Percentiles rank a stretch among this genome's conserved stretches.
Conservation (phyloP, 2,113 vertebrate species). For the Phasianus colchicus region DNA sequence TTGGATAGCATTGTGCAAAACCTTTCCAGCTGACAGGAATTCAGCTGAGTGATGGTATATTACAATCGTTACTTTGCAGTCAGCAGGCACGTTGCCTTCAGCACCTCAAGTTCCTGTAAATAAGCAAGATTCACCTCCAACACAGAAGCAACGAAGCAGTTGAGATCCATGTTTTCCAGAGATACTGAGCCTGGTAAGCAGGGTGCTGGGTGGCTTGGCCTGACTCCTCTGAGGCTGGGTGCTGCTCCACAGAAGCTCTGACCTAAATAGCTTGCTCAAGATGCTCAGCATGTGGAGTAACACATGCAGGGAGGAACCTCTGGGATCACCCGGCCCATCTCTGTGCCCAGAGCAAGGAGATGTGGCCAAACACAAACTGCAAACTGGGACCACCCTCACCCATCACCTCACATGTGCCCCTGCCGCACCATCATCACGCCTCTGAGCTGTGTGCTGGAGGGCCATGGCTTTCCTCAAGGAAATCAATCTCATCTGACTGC, state of each 20-base stretch:
- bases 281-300: neutral
- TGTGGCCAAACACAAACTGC: neutral
- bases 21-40: neutral
- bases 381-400: neutral
- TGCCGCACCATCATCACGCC: accelerated
- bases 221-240: neutral
- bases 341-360: neutral
- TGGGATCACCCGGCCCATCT: neutral
- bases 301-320: accelerated
- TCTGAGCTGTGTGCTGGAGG: neutral
- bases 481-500: neutral
- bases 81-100: neutral
- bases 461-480: neutral
- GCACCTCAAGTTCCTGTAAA: neutral
- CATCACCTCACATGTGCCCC: neutral
- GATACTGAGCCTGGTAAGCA: accelerated
- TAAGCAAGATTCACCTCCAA: neutral
- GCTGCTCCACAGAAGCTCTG: neutral
- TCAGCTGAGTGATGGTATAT: neutral
- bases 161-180: neutral
- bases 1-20: neutral
- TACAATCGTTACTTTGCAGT: neutral
- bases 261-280: neutral
- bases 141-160: neutral
- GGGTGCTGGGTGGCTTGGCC: neutral